Evolutionary conservation across 1,140 invertebrate genomes (phyloP), one percentile per base, ranked within the genome.

Genomic region (Euglossa dilemma): DNA sequence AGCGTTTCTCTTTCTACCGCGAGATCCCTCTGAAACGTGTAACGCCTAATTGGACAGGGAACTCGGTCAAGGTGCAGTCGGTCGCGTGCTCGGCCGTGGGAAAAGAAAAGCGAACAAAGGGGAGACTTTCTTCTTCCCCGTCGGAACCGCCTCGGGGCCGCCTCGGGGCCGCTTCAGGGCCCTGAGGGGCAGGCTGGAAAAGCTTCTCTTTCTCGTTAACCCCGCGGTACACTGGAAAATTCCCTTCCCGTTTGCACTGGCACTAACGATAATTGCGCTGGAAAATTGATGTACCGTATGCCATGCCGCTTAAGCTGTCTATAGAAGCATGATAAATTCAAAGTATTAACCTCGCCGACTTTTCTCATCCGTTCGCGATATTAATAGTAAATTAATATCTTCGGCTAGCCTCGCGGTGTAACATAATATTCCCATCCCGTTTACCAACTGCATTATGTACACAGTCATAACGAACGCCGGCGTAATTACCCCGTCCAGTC

Each of bases 21-120:
- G 69, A 76, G 66, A 9, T 69, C 79, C 75, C 71, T 28, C 67
- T 84, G 28, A 77, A 85, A 89, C 72, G 82, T 78, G 67, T 80
- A 83, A 87, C 87, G 77, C 63, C 84, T 89, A 89, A 89, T 89
- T 88, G 87, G 43, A 83, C 76, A 23, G 59, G 81, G 83, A 87
- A 87, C 85, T 85, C 85, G 88, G 88, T 85, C 88, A 89, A 89
- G 88, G 87, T 89, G 87, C 87, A 89, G 74, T 81, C 77, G 81
- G 88, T 81, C 88, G 84, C 76, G 59, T 63, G 50, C n/a, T 20
- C 36, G 79, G 80, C 70, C 84, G 77, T 84, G 89, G 83, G 86
- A 90, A 88, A 90, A 85, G 83, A 89, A 87, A 90, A 89, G 89
- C 77, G 71, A 85, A 77, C 80, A 75, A 86, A 84, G 77, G 23